phyloP scores from a whole-genome alignment of 1,140 invertebrate species.

The Lucilia sericata region DNA sequence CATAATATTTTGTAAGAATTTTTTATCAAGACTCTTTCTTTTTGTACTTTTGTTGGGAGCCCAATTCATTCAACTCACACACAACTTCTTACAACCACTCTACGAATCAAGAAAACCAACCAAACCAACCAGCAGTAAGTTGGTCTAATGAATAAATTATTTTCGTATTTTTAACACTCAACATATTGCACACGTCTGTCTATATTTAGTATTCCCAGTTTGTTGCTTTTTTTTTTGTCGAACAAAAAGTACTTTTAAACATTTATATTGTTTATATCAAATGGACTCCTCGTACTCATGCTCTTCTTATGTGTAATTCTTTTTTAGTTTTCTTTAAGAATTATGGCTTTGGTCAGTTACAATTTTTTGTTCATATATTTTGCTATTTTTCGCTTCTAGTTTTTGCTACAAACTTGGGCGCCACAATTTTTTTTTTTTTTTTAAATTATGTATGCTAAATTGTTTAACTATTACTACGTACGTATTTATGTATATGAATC shows the following conservation, averaged over 20 bases:
- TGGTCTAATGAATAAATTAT: constrained; percentile 38
- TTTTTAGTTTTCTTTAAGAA: not conserved
- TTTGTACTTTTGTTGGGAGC: not conserved
- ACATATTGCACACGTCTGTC: not conserved
- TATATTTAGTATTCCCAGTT: not conserved
- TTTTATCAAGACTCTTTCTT: not conserved
- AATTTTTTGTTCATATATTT: not conserved
- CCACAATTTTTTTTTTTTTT: not conserved
- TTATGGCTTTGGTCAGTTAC: constrained; percentile 17
- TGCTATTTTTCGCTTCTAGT: not conserved
- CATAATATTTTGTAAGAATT: not conserved
- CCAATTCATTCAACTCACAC: too few species aligned
- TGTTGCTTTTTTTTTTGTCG: not conserved
- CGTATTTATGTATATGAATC: too few species aligned
- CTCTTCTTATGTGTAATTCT: too few species aligned
- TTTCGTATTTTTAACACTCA: constrained; percentile 18
- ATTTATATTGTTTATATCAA: not conserved
- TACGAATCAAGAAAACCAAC: not conserved
- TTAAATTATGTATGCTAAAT: constrained; percentile 15
- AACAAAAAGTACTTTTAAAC: not conserved
- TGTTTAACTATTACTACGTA: not conserved
- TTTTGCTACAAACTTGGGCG: not conserved
- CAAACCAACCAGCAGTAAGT: not conserved
- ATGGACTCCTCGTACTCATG: not conserved
- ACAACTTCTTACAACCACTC: not conserved